Conservation (phyloP, 1,140 invertebrate species). For the Gonioctena quinquepunctata region DNA sequence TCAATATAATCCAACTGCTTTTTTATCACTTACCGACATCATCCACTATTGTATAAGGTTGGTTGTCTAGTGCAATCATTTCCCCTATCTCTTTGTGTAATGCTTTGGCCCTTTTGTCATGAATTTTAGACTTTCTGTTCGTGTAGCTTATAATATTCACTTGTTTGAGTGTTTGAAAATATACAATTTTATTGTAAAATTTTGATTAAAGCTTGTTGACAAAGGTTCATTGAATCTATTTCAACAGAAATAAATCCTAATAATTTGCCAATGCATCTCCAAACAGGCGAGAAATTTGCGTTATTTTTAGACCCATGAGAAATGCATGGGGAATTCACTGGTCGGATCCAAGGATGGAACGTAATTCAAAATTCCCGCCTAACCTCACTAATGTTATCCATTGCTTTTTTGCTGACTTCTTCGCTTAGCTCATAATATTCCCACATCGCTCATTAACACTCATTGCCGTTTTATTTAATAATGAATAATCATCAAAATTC, state of each 20-base stretch:
- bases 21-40: background rate
- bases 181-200: background rate
- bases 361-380: background rate
- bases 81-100: background rate
- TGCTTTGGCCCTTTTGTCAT: background rate
- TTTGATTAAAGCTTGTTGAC: background rate
- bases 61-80: background rate
- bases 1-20: background rate
- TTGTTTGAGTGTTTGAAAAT: background rate
- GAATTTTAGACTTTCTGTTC: background rate
- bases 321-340: no score
- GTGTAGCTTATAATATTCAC: background rate
- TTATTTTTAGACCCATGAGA: no score
- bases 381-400: background rate
- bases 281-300: no score
- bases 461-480: background rate
- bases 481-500: background rate
- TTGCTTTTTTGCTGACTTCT: background rate
- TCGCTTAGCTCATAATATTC: background rate
- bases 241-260: no score
- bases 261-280: no score
- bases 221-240: background rate
- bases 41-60: background rate
- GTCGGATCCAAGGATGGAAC: no score
- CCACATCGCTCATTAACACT: background rate